Conservation (phyloP, 2,113 vertebrate species). For the Boleophthalmus pectinirostris region DNA sequence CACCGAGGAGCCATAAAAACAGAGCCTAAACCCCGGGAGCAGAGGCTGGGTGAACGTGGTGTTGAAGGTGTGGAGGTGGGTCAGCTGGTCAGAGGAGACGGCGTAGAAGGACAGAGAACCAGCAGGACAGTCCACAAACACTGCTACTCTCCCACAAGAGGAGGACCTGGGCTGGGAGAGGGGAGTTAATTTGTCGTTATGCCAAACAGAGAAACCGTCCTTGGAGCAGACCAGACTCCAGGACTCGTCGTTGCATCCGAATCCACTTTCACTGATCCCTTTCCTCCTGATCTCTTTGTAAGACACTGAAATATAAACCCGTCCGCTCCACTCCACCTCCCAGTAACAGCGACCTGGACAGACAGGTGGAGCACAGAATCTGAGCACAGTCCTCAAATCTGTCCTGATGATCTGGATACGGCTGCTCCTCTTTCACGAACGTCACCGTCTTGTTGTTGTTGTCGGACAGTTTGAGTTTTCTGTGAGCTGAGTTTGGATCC, state of each 20-base stretch:
- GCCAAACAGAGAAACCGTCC: neutral
- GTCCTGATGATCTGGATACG: neutral
- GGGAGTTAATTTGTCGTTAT: neutral
- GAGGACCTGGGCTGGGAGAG: neutral
- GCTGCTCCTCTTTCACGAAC: neutral
- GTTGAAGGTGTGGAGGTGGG: too few relatives aligned
- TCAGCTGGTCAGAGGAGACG: too few relatives aligned
- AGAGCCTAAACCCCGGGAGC: too few relatives aligned
- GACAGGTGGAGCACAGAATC: neutral
- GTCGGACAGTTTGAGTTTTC: neutral
- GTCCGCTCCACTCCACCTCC: constrained; percentile 2
- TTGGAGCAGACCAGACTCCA: neutral
- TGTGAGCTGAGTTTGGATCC: neutral
- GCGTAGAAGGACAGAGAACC: too few relatives aligned
- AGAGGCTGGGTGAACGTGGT: too few relatives aligned
- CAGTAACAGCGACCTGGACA: constrained; percentile 4
- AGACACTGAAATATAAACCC: neutral
- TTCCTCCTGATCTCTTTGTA: neutral
- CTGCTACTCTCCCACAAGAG: neutral
- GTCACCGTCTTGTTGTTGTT: neutral
- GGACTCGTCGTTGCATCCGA: neutral
- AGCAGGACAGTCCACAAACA: too few relatives aligned
- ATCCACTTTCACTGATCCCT: neutral
- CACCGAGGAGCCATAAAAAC: too few relatives aligned
- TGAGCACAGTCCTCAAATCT: neutral